Percentiles rank a stretch among this genome's conserved stretches.
Conservation (phyloP, 2,888 invertebrate species). For the Habrosyne pyritoides region DNA sequence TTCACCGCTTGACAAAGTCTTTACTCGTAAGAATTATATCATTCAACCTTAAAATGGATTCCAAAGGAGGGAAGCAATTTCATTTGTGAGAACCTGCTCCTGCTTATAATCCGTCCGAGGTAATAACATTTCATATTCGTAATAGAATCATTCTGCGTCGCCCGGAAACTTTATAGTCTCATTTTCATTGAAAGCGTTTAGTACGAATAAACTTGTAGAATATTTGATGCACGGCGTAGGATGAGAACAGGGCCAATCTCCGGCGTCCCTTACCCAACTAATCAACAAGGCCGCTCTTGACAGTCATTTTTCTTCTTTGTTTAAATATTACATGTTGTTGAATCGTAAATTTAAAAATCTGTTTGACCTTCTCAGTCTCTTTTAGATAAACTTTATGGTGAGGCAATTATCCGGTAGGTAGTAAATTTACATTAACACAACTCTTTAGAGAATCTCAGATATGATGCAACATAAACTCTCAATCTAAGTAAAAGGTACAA, state of each 20-base stretch:
- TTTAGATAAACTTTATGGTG: neutral
- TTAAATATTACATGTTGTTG: slow-evolving; percentile 42
- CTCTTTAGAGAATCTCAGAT: too few relatives aligned
- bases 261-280: slow-evolving; percentile 57
- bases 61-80: slow-evolving; percentile 82
- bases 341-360: slow-evolving; percentile 15
- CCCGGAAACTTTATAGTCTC: slow-evolving; percentile 82
- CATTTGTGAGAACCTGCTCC: slow-evolving; percentile 82
- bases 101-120: slow-evolving; percentile 83
- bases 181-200: slow-evolving; percentile 83
- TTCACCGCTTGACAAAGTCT: slow-evolving; percentile 72
- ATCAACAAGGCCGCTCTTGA: slow-evolving; percentile 55
- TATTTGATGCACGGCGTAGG: slow-evolving; percentile 74
- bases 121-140: slow-evolving; percentile 84
- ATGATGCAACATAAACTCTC: neutral
- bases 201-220: slow-evolving; percentile 80
- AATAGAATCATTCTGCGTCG: slow-evolving; percentile 83
- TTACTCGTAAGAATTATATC: slow-evolving; percentile 80
- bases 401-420: neutral
- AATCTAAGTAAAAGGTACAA: too few relatives aligned
- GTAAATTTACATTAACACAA: too few relatives aligned
- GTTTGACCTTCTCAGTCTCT: neutral
- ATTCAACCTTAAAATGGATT: slow-evolving; percentile 82
- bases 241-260: slow-evolving; percentile 68
- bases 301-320: slow-evolving; percentile 48